These are phyloP conservation scores for Podocnemis expansa DNA, from an alignment of 2,113 vertebrate genomes.

Conservation along the genomic window DNA sequence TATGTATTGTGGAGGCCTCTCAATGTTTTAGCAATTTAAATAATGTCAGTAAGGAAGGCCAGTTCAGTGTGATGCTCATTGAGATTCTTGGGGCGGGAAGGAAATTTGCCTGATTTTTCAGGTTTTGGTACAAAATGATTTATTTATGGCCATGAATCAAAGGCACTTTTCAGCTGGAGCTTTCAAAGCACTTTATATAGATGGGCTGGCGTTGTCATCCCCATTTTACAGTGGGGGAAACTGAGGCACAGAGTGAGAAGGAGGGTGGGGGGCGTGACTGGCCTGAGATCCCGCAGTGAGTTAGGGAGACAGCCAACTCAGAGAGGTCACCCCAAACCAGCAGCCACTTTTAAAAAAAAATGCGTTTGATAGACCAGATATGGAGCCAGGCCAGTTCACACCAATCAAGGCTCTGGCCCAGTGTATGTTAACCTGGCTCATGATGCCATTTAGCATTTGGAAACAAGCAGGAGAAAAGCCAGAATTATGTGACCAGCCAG, in stretches of 20 bases:
- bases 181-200: background rate
- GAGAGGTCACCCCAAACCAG: background rate
- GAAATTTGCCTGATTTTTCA: background rate
- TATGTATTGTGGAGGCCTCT: background rate
- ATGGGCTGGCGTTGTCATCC: background rate
- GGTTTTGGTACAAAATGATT: background rate
- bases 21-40: background rate
- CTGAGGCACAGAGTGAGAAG: background rate
- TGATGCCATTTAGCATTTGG: background rate
- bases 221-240: background rate
- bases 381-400: background rate
- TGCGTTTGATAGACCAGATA: background rate
- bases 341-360: background rate
- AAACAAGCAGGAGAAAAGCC: background rate
- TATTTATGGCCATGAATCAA: background rate
- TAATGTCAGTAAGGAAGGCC: constrained; percentile 1
- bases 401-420: background rate
- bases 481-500: background rate
- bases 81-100: background rate
- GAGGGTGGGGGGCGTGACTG: background rate
- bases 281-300: background rate
- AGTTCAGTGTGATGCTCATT: background rate
- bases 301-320: background rate
- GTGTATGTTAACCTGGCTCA: background rate
- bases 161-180: background rate